Evolutionary conservation across 2,113 vertebrate species (phyloP).

Genomic region (Takifugu flavidus): DNA sequence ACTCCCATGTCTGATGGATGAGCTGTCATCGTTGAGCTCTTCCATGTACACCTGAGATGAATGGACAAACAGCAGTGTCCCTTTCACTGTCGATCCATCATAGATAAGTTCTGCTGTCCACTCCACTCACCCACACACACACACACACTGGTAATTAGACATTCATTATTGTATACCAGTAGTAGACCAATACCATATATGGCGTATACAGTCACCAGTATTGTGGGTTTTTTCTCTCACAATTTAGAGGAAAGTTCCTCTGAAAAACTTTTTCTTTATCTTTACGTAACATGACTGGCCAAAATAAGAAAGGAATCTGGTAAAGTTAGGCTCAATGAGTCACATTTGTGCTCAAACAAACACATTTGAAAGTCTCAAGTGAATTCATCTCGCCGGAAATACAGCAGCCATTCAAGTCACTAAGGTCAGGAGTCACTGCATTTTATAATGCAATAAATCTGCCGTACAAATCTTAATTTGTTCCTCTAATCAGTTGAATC

Average conservation of each 20-base stretch:
- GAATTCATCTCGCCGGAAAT: constrained; percentile 8
- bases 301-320: too few species aligned
- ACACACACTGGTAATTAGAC: too few species aligned
- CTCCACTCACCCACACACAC: too few species aligned
- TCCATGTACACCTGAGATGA: constrained; percentile 64
- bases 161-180: too few species aligned
- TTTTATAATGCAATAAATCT: constrained; percentile 51
- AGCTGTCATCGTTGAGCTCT: constrained; percentile 64
- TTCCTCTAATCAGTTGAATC: constrained; percentile 56
- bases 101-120: background rate
- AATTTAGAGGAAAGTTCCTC: constrained; percentile 11
- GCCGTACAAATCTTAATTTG: constrained; percentile 55
- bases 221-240: constrained; percentile 25
- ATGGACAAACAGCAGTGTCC: constrained; percentile 65
- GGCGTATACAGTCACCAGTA: too few species aligned
- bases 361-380: too few species aligned
- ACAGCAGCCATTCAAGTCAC: constrained; percentile 14
- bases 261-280: too few species aligned
- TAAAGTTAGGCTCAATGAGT: too few species aligned
- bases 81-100: background rate
- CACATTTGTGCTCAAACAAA: too few species aligned
- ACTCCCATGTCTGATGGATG: constrained; percentile 70
- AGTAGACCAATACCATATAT: too few species aligned
- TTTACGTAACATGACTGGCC: too few species aligned
- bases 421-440: constrained; percentile 42